Evolutionary conservation across 2,888 invertebrate genomes (phyloP), one percentile per base, ranked within the genome.

Genomic region (Beris morrisii): DNA sequence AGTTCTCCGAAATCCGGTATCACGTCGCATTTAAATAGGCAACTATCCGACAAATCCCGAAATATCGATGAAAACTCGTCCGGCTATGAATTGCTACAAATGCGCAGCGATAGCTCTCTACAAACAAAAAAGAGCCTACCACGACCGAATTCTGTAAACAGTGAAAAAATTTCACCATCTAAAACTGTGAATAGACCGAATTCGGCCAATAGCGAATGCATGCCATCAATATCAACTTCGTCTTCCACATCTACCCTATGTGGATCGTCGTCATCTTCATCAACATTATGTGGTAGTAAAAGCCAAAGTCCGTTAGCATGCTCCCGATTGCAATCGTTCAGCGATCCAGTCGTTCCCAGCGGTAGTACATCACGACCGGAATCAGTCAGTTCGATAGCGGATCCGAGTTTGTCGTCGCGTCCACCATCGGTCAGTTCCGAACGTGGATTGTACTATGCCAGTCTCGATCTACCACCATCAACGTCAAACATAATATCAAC

Each of bases 391-490:
- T 56, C 52, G 63, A 32, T 67, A 59, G 44, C 50, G 48, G 12
- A 54, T 50, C 56, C 56, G 66, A 66, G 28, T 64, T 68, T 70
- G 68, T 73, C 76, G 22, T 73, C 78, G 22, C 71, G 79, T 50
- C 76, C 77, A 28, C 71, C 76, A 31, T 77, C 79, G 3, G 76
- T 77, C 15, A 76, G 76, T 68, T 75, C 78, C n/a, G 82, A 81
- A 69, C 78, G 80, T 64, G 83, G 83, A 72, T 76, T 90, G 65
- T 85, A 87, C 74, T 89, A 89, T 75, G 88, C 88, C 53, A 88
- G 86, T 72, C 80, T 88, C 70, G 88, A 88, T 77, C 77, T 88
- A 66, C 79, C 81, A 56, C 73, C 69, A 59, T 45, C 64, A 15
- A 65, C 65, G 12, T 48, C 11, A 45, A 64, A 32, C n/a, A 30